Percentiles rank a stretch among this genome's conserved stretches.
Evolutionary conservation across 2,888 invertebrate species (phyloP).

Genomic region (Platycnemis pennipes): DNA sequence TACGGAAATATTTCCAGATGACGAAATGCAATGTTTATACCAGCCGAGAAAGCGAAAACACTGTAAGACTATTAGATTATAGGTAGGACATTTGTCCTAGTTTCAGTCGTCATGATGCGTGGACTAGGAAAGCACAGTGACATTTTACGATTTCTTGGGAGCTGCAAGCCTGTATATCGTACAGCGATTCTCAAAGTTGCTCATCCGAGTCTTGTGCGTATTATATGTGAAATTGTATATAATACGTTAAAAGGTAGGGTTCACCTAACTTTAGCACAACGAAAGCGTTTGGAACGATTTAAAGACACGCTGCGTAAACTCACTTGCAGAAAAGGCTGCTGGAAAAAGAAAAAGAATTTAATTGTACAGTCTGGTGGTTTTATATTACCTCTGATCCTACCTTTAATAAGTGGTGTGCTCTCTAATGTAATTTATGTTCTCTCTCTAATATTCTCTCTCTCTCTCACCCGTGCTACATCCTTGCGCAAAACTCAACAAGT

Average conservation of each 20-base stretch:
- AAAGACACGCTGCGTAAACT: conserved; percentile 23
- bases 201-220: background rate
- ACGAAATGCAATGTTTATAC: background rate
- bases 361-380: conserved; percentile 35
- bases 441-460: no score
- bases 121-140: background rate
- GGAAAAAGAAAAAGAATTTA: conserved; percentile 56
- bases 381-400: background rate
- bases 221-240: background rate
- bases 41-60: conserved; percentile 27
- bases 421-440: no score
- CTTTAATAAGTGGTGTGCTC: background rate
- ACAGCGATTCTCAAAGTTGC: background rate
- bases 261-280: background rate
- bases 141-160: background rate
- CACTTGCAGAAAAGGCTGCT: background rate
- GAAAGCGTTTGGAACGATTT: background rate
- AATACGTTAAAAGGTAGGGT: conserved; percentile 1
- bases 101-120: background rate
- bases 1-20: conserved; percentile 68
- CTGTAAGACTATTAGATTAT: no score
- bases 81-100: background rate
- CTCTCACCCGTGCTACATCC: no score
- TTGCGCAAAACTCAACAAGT: no score
- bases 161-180: background rate